Evolutionary conservation across 2,888 invertebrate species (phyloP).

Genomic region (Eilema depressum): DNA sequence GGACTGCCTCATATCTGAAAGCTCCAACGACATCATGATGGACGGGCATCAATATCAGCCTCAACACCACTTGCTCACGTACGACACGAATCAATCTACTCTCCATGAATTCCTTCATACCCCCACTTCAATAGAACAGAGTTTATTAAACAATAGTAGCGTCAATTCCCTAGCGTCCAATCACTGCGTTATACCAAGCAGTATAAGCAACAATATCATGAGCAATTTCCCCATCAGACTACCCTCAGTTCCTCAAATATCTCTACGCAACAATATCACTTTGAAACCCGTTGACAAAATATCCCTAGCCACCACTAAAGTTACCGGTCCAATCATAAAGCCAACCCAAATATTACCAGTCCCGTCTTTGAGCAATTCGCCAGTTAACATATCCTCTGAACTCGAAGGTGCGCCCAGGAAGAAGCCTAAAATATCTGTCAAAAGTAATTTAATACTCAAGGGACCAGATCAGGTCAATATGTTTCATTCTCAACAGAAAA

Average conservation of each 20-base stretch:
- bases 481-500: constrained; percentile 84
- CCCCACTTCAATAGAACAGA: constrained; percentile 71
- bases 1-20: constrained; percentile 76
- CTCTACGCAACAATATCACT: constrained; percentile 74
- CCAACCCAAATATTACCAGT: constrained; percentile 81
- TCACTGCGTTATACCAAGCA: constrained; percentile 67
- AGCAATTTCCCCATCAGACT: constrained; percentile 79
- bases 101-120: constrained; percentile 75
- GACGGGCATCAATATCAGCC: constrained; percentile 71
- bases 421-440: constrained; percentile 84
- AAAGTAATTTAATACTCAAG: constrained; percentile 83
- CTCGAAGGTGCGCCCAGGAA: constrained; percentile 76
- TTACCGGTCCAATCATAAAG: constrained; percentile 78
- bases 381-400: constrained; percentile 69
- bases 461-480: constrained; percentile 83
- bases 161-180: constrained; percentile 69
- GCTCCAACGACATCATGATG: constrained; percentile 70
- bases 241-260: constrained; percentile 69
- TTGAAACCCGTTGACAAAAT: constrained; percentile 77
- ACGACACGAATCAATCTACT: constrained; percentile 67
- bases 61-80: constrained; percentile 68
- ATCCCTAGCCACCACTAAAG: constrained; percentile 72
- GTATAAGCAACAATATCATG: constrained; percentile 76
- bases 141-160: constrained; percentile 66
- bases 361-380: constrained; percentile 77